Conservation (phyloP, 1,140 invertebrate genomes). For the Amphibalanus amphitrite region DNA sequence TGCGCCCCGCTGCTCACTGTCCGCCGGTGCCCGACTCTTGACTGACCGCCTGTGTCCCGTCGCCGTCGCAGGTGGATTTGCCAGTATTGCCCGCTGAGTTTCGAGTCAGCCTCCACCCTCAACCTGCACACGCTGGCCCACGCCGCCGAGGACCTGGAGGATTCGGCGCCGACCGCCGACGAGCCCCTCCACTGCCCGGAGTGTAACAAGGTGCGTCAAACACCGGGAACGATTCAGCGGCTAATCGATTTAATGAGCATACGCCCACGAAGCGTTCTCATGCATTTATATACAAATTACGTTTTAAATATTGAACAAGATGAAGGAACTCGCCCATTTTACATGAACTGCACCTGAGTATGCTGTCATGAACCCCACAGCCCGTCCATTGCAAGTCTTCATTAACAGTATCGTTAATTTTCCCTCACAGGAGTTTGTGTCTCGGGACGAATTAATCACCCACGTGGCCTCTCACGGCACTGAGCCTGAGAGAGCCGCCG, state of each 20-base stretch:
- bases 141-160: conserved; percentile 26
- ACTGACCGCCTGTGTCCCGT: no score
- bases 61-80: neutral
- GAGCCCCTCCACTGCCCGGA: neutral
- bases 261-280: no score
- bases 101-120: conserved; percentile 34
- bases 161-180: conserved; percentile 5
- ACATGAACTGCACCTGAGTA: no score
- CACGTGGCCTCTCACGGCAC: conserved; percentile 10
- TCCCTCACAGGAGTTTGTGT: neutral
- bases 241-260: no score
- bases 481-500: conserved; percentile 33
- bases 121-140: conserved; percentile 38
- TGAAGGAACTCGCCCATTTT: no score
- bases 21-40: no score
- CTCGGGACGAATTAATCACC: conserved; percentile 15
- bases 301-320: no score
- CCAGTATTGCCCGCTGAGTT: conserved; percentile 18
- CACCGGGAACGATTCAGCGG: neutral
- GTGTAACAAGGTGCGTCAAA: neutral
- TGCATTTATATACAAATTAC: no score
- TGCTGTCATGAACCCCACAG: no score
- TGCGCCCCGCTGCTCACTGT: no score
- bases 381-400: no score
- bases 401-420: no score